Percentiles rank a stretch among this genome's conserved stretches.
phyloP scores from a whole-genome alignment of 2,888 invertebrate genomes.

The Drosophila algonquin region DNA sequence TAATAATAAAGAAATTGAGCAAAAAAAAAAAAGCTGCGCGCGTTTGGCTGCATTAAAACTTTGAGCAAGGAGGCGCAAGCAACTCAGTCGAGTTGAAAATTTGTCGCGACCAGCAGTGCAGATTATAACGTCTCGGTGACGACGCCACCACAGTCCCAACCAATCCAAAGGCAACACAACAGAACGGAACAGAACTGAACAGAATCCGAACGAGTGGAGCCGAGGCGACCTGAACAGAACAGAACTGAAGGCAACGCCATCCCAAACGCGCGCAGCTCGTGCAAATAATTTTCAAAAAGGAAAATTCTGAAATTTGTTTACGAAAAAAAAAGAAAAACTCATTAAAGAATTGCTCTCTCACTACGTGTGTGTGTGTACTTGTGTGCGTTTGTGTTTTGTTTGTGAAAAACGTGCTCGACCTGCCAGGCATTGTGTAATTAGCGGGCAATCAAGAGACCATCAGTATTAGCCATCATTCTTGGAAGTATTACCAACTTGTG shows the following conservation, averaged over 20 bases:
- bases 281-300: slow-evolving; percentile 32
- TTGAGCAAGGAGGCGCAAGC: slow-evolving; percentile 76
- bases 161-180: slow-evolving; percentile 3
- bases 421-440: slow-evolving; percentile 53
- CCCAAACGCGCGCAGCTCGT: slow-evolving; percentile 34
- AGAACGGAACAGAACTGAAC: background rate
- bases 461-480: slow-evolving; percentile 54
- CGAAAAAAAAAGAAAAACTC: slow-evolving; percentile 18
- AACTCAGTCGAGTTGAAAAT: slow-evolving; percentile 80
- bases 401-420: slow-evolving; percentile 32
- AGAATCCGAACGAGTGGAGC: slow-evolving; percentile 5
- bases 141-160: slow-evolving; percentile 30
- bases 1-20: slow-evolving; percentile 74
- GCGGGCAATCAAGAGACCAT: slow-evolving; percentile 47
- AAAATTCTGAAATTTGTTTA: slow-evolving; percentile 44
- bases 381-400: slow-evolving; percentile 40
- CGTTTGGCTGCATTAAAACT: slow-evolving; percentile 77
- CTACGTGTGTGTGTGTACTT: slow-evolving; percentile 2
- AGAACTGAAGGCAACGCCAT: slow-evolving; percentile 33
- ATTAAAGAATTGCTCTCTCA: slow-evolving; percentile 1
- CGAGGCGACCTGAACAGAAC: slow-evolving; percentile 49
- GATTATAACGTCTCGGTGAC: slow-evolving; percentile 35
- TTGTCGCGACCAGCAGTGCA: slow-evolving; percentile 75
- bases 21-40: slow-evolving; percentile 59
- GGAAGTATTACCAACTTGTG: slow-evolving; percentile 45